These are phyloP conservation scores for Pyxicephalus adspersus DNA, from an alignment of 2,113 vertebrate genomes.

Conservation along the genomic window DNA sequence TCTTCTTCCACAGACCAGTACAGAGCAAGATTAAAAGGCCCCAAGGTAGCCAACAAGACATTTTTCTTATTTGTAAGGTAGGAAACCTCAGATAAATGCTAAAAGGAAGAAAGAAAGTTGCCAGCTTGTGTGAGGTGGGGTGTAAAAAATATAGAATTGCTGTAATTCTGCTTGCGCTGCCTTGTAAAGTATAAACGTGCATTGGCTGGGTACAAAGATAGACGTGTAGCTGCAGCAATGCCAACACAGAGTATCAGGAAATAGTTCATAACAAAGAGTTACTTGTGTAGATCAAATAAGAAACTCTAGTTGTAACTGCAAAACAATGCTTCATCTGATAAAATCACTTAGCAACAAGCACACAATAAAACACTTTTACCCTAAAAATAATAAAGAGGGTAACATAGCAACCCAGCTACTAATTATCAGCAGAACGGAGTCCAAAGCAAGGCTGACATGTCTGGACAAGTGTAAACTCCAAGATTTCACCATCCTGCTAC, in stretches of 20 bases:
- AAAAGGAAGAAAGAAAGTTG: too few species aligned
- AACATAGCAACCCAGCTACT: conserved; percentile 18
- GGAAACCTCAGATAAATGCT: too few species aligned
- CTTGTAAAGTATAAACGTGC: too few species aligned
- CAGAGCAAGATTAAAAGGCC: too few species aligned
- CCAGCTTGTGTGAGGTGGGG: too few species aligned
- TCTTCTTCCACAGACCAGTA: too few species aligned
- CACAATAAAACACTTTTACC: conserved; percentile 25
- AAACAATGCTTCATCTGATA: neutral
- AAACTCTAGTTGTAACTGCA: neutral
- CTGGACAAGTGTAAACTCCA: conserved; percentile 26
- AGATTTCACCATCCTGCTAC: neutral
- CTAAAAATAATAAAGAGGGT: neutral
- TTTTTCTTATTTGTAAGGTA: too few species aligned
- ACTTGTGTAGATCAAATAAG: neutral
- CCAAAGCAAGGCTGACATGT: conserved; percentile 25
- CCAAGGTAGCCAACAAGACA: too few species aligned
- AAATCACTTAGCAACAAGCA: conserved; percentile 11
- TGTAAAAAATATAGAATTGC: too few species aligned
- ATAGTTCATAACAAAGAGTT: conserved; percentile 6
- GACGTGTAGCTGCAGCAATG: too few species aligned
- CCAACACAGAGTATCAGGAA: neutral
- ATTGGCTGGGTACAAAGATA: too few species aligned
- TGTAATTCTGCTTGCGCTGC: too few species aligned
- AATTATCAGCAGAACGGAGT: neutral